A percentile compares a stretch with the other conserved stretches of the same genome.
Conservation (phyloP, 2,888 invertebrate genomes). For the Synanthedon vespiformis region DNA sequence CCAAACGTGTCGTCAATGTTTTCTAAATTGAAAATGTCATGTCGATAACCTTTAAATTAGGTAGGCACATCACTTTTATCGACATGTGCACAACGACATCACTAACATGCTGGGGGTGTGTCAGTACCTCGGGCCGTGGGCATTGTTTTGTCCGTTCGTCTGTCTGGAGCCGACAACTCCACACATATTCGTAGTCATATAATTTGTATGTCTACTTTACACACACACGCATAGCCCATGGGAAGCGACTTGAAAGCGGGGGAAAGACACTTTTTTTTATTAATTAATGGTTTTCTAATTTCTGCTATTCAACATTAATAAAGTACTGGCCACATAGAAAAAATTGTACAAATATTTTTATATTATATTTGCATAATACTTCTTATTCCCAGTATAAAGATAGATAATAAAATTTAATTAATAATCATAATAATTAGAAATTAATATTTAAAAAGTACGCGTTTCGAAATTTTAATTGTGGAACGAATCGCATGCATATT, state of each 20-base stretch:
- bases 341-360: too few species aligned
- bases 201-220: slow-evolving; percentile 16
- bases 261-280: neutral
- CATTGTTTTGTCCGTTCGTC: slow-evolving; percentile 66
- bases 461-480: too few species aligned
- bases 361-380: too few species aligned
- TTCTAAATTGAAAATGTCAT: too few species aligned
- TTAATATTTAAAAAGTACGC: too few species aligned
- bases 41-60: too few species aligned
- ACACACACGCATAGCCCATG: slow-evolving; percentile 13
- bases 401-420: too few species aligned
- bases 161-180: slow-evolving; percentile 37
- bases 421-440: too few species aligned
- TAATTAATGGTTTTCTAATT: neutral
- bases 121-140: slow-evolving; percentile 47
- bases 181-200: slow-evolving; percentile 4
- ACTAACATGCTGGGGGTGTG: slow-evolving; percentile 51
- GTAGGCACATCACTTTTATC: slow-evolving; percentile 24
- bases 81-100: slow-evolving; percentile 21
- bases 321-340: too few species aligned
- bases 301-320: too few species aligned
- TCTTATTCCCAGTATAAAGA: too few species aligned
- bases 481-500: neutral
- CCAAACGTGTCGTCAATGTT: too few species aligned
- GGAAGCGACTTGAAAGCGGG: slow-evolving; percentile 1